These are phyloP conservation scores for Scaptomyza caliginosa DNA, from an alignment of 2,888 invertebrate genomes.

Conservation along the genomic window DNA sequence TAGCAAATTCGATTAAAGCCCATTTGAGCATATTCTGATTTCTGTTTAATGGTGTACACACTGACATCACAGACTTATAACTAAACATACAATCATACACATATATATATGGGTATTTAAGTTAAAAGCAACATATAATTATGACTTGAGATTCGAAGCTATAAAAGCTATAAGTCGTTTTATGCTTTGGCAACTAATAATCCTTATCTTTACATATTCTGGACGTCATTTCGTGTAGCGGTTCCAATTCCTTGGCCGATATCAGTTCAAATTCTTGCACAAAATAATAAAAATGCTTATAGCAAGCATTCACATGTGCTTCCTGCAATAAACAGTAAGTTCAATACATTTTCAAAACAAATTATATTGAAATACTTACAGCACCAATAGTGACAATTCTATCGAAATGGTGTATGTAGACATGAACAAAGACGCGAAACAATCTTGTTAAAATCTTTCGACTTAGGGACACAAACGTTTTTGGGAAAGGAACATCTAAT, in stretches of 20 bases:
- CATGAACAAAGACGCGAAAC: conserved; percentile 96
- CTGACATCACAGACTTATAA: conserved; percentile 55
- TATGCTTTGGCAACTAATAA: conserved; percentile 14
- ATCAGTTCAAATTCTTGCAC: conserved; percentile 94
- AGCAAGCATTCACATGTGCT: conserved; percentile 96
- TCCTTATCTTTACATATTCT: conserved; percentile 88
- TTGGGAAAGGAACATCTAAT: conserved; percentile 93
- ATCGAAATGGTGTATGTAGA: conserved; percentile 97
- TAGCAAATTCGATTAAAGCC: not conserved
- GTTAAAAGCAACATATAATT: conserved; percentile 50
- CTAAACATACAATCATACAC: conserved; percentile 40
- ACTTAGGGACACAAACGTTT: conserved; percentile 90
- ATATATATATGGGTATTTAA: conserved; percentile 12
- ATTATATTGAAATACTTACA: conserved; percentile 85
- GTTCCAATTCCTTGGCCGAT: conserved; percentile 92
- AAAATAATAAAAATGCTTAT: conserved; percentile 97
- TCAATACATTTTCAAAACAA: not conserved
- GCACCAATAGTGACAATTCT: conserved; percentile 93
- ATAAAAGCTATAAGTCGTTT: conserved; percentile 10
- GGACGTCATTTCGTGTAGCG: conserved; percentile 90
- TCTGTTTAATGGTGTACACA: conserved; percentile 37
- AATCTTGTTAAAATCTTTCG: conserved; percentile 94
- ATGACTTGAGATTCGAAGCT: conserved; percentile 49
- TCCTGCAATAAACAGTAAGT: conserved; percentile 84
- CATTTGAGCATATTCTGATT: conserved; percentile 15